Base-by-base conservation (phyloP, 2,797 vertebrate species). In the Philypnodon macrostomus region DNA sequence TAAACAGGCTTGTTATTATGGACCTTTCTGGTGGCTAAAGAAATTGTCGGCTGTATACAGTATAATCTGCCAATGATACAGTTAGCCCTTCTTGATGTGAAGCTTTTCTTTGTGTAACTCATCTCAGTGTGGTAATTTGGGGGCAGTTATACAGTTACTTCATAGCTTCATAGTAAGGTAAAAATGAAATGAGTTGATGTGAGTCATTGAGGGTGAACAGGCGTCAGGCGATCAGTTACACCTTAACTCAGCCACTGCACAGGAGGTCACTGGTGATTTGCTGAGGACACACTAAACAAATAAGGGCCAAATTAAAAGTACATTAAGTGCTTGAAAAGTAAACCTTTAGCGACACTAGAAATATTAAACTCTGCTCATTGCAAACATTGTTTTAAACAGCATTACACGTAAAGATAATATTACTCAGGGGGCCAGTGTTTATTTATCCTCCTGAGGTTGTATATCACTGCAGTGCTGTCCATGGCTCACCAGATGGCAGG, bases 381-480 rank as follows among this genome's bases (percentile, higher is more conserved):
- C 70, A 79, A 88, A 85, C 81, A 75, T 71, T 35, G 57, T 75
- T 86, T 84, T 74, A 86, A 87, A 88, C 73, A 80, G 77, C 84
- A 88, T 88, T 85, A 82, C 79, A 68, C 58, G 13, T 73, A 83
- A 87, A 86, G 72, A 83, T 59, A 85, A 87, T 75, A 83, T 65
- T 50, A 74, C 68, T 62, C 61, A 47, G 59, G 72, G 60, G 79
- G 77, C 71, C 79, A 44, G 24, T 75, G 81, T 89, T 88, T 87
- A 87, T 88, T 88, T 87, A 82, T 79, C 73, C 76, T 81, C 75
- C 67, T 41, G 69, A 70, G 77, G 81, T 78, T 44, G 73, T 77
- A 76, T 53, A 85, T 83, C 73, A 74, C 74, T 11, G 62, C 45
- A 30, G 39, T 1, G 32, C 44, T 50, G 63, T 61, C 63, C 53